Base-by-base conservation (phyloP, 2,888 invertebrate genomes). In the Cyclophora punctaria region DNA sequence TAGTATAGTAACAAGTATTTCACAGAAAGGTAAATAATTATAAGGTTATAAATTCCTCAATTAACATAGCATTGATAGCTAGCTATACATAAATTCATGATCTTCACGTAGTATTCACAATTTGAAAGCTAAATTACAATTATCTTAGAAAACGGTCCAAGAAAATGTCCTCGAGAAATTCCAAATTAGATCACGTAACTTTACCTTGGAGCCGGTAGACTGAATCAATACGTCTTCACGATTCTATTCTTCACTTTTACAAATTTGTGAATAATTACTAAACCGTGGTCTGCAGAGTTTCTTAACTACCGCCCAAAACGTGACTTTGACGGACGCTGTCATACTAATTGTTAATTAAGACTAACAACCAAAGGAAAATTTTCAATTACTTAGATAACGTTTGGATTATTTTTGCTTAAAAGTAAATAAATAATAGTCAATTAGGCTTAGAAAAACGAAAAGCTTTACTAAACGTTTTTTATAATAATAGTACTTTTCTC, bases 181-280 rank as follows among this genome's bases (percentile, higher is more conserved):
- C 50, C 49, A 64, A 64, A 63, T 64, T 59, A 56, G 61, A 64
- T 62, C 61, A 63, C 62, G 59, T 55, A 64, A 63, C 62, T 62
- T 59, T 50, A 55, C 51, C 52, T 53, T 55, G 58, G 58, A 62
- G 57, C 58, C 57, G 56, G 50, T 48, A 56, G 62, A 59, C 57
- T 57, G 56, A 63, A 66, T 63, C 64, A 63, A 66, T 63, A 65
- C 59, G 55, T 53, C 49, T 60, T 20, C 20, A 20, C 20, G 20
- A 20, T 60, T 57, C 52, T 57, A 63, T 61, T 65, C 57, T 58
- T 59, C 56, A 59, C 51, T 59, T 53, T 51, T 45, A 47, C 53
- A 63, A 60, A 59, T 34, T 61, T 46, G 50, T 57, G 56, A 59
- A 63, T 62, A 64, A 64, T 63, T 63, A 62, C 55, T 51, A 57